Percentiles rank a stretch among this genome's conserved stretches.
These are phyloP conservation scores for Pangasius macronema DNA, from an alignment of 2,797 vertebrate genomes.

Conservation along the genomic window DNA sequence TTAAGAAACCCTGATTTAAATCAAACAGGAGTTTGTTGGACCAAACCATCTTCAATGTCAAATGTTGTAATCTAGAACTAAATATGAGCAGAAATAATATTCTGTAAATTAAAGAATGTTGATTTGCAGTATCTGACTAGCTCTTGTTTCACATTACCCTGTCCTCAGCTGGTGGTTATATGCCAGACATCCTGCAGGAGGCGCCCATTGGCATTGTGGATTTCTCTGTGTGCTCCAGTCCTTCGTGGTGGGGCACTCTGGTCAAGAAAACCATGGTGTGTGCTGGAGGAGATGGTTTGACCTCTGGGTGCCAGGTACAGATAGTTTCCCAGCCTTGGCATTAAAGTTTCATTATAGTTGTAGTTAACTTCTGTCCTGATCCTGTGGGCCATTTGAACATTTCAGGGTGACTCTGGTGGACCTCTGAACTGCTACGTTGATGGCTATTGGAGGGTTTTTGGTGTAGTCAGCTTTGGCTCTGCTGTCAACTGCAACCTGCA, in stretches of 20 bases:
- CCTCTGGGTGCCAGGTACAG: constrained; percentile 72
- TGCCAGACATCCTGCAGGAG: constrained; percentile 64
- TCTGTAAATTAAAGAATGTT: not conserved
- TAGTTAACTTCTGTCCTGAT: not conserved
- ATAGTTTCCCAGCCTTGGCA: not conserved
- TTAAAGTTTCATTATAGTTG: not conserved
- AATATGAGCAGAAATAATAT: not conserved
- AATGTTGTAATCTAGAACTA: not conserved
- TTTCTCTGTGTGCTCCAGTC: constrained; percentile 67
- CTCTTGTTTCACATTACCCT: not conserved
- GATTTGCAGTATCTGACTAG: not conserved
- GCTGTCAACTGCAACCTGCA: constrained; percentile 65
- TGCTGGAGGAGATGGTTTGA: constrained; percentile 72
- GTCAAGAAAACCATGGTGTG: constrained; percentile 70
- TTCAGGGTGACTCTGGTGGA: constrained; percentile 73
- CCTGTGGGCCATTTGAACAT: constrained; percentile 11
- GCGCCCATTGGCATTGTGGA: constrained; percentile 63
- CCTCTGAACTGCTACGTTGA: constrained; percentile 66
- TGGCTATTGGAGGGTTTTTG: constrained; percentile 67
- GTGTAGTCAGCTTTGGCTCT: constrained; percentile 72
- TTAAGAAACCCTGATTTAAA: not conserved
- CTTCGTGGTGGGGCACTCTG: constrained; percentile 68
- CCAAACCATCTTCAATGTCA: not conserved
- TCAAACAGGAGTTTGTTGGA: not conserved
- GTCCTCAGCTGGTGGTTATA: constrained; percentile 41